These are phyloP conservation scores for Tenthredo notha DNA, from an alignment of 2,888 invertebrate genomes.

Conservation along the genomic window DNA sequence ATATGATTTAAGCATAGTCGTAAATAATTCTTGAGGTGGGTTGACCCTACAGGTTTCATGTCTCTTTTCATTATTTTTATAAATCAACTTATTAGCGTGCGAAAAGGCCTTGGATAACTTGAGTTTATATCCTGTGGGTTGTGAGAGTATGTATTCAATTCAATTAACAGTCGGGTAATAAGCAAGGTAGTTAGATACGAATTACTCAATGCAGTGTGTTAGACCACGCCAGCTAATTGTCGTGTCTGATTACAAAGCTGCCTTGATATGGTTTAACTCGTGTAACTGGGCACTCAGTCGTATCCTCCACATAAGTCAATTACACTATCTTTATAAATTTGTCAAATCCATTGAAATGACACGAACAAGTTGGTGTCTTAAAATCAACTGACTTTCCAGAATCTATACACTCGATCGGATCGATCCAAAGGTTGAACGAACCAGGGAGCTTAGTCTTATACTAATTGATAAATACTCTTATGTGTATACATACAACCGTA, in stretches of 20 bases:
- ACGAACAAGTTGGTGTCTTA: background rate
- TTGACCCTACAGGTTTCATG: background rate
- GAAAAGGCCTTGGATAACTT: background rate
- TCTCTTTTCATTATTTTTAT: background rate
- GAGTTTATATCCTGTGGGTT: background rate
- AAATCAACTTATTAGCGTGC: background rate
- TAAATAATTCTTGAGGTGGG: background rate
- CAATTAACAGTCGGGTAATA: conserved; percentile 28
- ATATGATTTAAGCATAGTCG: background rate
- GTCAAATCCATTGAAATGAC: background rate
- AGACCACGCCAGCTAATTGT: conserved; percentile 46
- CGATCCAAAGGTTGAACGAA: conserved; percentile 2
- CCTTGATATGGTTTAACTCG: conserved; percentile 32
- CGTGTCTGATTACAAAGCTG: conserved; percentile 30
- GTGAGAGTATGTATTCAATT: conserved; percentile 10
- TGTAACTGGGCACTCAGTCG: background rate
- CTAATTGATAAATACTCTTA: conserved; percentile 33
- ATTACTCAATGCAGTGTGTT: conserved; percentile 48
- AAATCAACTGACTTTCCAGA: background rate
- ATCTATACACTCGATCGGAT: background rate
- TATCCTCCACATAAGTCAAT: background rate
- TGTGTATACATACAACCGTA: background rate
- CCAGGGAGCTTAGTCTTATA: background rate
- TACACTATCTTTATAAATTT: background rate
- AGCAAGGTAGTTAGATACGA: conserved; percentile 40